Evolutionary conservation across 1,140 invertebrate species (phyloP).

Genomic region (Scylla paramamosain): DNA sequence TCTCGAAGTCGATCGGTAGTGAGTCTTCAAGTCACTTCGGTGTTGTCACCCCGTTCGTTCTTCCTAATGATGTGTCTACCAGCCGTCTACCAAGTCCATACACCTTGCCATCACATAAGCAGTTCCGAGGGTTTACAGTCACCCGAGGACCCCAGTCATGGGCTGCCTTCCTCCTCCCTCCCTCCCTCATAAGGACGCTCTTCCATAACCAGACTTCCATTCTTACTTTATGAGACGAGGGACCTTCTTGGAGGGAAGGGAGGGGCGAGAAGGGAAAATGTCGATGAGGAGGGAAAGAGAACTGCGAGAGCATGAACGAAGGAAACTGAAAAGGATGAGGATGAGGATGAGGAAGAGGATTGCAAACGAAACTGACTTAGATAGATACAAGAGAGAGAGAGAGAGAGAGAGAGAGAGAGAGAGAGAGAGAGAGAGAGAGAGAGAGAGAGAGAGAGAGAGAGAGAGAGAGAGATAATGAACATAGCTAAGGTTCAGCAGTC

Average conservation of each 20-base stretch:
- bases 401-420: not conserved
- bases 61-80: not conserved
- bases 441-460: conserved; percentile 20
- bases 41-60: not conserved
- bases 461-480: not conserved
- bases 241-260: not conserved
- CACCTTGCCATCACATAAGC: conserved; percentile 11
- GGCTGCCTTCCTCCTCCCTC: not conserved
- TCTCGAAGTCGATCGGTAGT: no score
- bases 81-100: not conserved
- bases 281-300: not conserved
- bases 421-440: conserved; percentile 5
- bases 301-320: not conserved
- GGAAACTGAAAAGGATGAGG: not conserved
- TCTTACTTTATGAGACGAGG: not conserved
- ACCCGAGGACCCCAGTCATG: not conserved
- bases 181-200: not conserved
- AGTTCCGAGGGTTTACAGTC: not conserved
- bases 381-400: not conserved
- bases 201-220: not conserved
- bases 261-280: not conserved
- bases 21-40: not conserved
- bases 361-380: not conserved
- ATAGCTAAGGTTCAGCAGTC: not conserved
- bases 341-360: not conserved